Base-by-base conservation (phyloP, 2,113 vertebrate genomes). In the Stegastes partitus region DNA sequence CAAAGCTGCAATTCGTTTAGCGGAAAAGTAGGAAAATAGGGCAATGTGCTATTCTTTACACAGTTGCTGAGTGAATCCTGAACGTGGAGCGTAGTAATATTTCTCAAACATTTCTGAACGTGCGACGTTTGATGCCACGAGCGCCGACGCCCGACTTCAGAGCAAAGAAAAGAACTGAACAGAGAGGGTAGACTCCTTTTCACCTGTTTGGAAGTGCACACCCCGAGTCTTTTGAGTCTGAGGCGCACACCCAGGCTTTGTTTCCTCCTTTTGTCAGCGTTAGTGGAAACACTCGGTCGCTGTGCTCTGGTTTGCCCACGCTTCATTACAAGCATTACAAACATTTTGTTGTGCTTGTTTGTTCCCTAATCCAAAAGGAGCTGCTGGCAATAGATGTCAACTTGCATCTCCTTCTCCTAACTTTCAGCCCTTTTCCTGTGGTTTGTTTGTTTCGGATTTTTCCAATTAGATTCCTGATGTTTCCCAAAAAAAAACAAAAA, bases 361-460 rank as follows among this genome's bases (percentile, higher is more conserved):
- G 68, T 85, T 76, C 26, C 44, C 14, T 8, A 72, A 66, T 42
- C 5, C 16, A 39, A 64, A 37, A 67, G 11, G 25, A 68, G 69
- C 77, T 66, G 62, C 77, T 66, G 74, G 69, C 70, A 72, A 61
- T 42, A 83, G 42, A 75, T 45, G 77, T 76, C 70, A 68, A 21
- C 51, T 11, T 10, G 4, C 25, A 77, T 81, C 39, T 68, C 21
- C 34, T 59, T 3, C 42, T 74, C 64, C 21, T 14, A 34, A 58
- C 22, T 59, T 22, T 28, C 39, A 84, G 67, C 2, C 16, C 16
- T 53, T 73, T 64, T 22, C 11, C 11, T 70, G 53, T 51, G 45
- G 47, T 59, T 72, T 62, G 49, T 21, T 75, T 66, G 53, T 67
- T 79, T 72, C 45, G 26, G 47, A 34, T 67, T 71, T 34, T 75